Conservation (phyloP, 2,113 vertebrate genomes). For the Brachypteracias leptosomus region DNA sequence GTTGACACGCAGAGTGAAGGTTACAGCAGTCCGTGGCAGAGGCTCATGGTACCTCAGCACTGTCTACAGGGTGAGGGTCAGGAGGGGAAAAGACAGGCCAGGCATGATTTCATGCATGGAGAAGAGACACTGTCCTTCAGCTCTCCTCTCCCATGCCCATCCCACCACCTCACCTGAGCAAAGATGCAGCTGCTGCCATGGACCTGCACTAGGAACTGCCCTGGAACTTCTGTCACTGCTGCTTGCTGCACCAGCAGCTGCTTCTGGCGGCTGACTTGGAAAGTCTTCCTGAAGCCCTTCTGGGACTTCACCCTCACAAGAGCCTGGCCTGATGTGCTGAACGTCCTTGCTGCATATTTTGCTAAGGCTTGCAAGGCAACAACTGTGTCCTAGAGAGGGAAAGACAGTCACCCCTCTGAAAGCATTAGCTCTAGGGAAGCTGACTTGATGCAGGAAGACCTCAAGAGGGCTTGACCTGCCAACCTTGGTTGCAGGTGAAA, state of each 20-base stretch:
- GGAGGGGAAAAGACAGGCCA: not conserved
- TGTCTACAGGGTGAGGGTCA: not conserved
- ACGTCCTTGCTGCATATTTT: constrained; percentile 74
- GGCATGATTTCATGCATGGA: not conserved
- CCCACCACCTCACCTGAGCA: constrained; percentile 71
- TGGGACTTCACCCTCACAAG: constrained; percentile 69
- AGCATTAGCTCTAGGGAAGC: not conserved
- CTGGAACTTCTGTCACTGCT: constrained; percentile 67
- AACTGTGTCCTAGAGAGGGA: constrained; percentile 79
- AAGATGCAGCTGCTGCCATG: constrained; percentile 75
- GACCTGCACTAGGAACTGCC: constrained; percentile 70
- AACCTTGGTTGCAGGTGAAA: not conserved
- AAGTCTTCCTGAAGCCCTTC: constrained; percentile 52
- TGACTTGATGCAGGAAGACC: not conserved
- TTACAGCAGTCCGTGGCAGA: not conserved
- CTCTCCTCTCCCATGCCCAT: rapidly evolving
- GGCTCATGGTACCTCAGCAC: constrained; percentile 29
- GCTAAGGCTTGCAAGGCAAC: constrained; percentile 86
- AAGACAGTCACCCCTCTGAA: not conserved
- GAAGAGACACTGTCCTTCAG: not conserved
- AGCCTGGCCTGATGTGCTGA: constrained; percentile 23
- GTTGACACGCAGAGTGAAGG: constrained; percentile 26
- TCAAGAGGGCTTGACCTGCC: not conserved
- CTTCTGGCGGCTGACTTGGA: constrained; percentile 73
- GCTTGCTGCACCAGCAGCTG: constrained; percentile 81